A percentile compares a stretch with the other conserved stretches of the same genome.
phyloP scores from a whole-genome alignment of 2,113 vertebrate genomes.

The Sorex araneus region DNA sequence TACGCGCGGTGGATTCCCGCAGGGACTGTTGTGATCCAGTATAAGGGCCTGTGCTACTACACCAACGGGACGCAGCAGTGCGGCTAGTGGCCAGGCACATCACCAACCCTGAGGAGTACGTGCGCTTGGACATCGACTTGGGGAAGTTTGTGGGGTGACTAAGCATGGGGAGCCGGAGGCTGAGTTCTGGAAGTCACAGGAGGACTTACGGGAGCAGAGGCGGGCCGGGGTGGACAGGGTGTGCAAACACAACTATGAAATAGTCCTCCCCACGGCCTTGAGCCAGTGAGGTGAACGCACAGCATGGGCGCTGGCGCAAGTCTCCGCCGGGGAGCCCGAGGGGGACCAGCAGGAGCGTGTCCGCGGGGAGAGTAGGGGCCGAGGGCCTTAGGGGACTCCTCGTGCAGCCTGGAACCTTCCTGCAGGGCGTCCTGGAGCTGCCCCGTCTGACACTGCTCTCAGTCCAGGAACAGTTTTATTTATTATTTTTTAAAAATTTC shows the following conservation, averaged over 20 bases:
- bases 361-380: no score
- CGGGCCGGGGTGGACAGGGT: not conserved
- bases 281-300: constrained; percentile 36
- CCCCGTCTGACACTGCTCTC: no score
- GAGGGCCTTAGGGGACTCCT: no score
- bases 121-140: constrained; percentile 35
- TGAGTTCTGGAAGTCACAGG: not conserved
- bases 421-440: no score
- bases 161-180: fast-evolving
- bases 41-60: fast-evolving
- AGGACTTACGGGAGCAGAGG: fast-evolving
- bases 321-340: no score
- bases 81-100: fast-evolving
- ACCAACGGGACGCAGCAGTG: constrained; percentile 69
- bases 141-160: fast-evolving
- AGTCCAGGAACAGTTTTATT: no score
- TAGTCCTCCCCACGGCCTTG: fast-evolving
- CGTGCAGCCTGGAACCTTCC: not conserved
- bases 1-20: not conserved
- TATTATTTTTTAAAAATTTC: no score
- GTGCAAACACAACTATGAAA: constrained; percentile 52
- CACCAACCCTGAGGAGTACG: not conserved
- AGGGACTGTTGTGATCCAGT: not conserved
- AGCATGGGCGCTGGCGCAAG: fast-evolving
- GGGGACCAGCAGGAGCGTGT: no score